Evolutionary conservation across 2,113 vertebrate species (phyloP).

Genomic region (Corythoichthys intestinalis): DNA sequence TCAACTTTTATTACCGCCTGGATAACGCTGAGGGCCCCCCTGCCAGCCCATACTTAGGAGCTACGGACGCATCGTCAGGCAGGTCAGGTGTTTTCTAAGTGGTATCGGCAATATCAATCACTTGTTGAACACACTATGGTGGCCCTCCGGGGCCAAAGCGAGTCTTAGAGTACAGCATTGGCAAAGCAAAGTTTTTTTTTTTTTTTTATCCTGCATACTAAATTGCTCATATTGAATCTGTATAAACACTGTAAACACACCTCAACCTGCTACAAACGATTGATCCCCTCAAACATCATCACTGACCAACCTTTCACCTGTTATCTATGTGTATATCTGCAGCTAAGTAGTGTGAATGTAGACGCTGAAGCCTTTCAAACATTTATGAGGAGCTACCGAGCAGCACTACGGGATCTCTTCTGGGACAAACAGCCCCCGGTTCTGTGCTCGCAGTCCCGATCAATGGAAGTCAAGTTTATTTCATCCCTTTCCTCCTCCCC

Average conservation of each 20-base stretch:
- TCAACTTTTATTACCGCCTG: slow-evolving; percentile 89
- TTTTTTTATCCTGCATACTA: background rate
- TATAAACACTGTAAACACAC: slow-evolving; percentile 21
- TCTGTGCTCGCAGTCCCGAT: slow-evolving; percentile 68
- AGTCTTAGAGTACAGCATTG: slow-evolving; percentile 14
- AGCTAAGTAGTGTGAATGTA: slow-evolving; percentile 46
- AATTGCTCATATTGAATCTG: background rate
- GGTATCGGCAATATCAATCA: slow-evolving; percentile 71
- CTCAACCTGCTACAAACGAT: slow-evolving; percentile 36
- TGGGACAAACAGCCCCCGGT: slow-evolving; percentile 73
- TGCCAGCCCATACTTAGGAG: slow-evolving; percentile 70
- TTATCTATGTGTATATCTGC: slow-evolving; percentile 45
- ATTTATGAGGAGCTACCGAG: slow-evolving; percentile 73
- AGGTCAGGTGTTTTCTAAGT: slow-evolving; percentile 69
- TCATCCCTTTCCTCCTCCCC: slow-evolving; percentile 56
- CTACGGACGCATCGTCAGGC: slow-evolving; percentile 45
- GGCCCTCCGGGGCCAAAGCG: slow-evolving; percentile 23
- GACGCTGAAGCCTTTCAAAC: slow-evolving; percentile 66
- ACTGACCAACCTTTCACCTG: slow-evolving; percentile 28
- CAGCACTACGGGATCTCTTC: slow-evolving; percentile 52
- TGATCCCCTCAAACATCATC: slow-evolving; percentile 27
- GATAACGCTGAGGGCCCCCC: slow-evolving; percentile 70
- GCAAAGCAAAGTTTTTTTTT: background rate
- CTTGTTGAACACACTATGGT: slow-evolving; percentile 24
- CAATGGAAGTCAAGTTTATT: slow-evolving; percentile 75